Evolutionary conservation across 2,888 invertebrate species (phyloP).

Genomic region (Creontiades dilutus): DNA sequence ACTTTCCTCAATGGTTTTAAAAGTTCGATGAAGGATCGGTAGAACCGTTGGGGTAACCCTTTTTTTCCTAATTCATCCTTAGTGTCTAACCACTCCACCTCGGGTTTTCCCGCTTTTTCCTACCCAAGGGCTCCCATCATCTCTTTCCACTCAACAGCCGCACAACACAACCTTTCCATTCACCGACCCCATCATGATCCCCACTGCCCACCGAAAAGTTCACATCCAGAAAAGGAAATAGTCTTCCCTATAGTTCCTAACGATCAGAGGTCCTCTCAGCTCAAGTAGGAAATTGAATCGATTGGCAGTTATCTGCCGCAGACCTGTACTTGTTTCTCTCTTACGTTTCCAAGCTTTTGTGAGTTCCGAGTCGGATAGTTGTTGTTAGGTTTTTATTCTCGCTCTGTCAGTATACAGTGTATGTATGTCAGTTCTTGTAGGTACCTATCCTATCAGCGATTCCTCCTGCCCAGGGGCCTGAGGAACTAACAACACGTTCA

Average conservation of each 20-base stretch:
- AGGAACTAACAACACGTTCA: no score
- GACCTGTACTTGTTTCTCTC: conserved; percentile 19
- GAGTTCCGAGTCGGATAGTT: neutral
- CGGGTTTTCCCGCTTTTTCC: neutral
- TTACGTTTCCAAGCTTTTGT: neutral
- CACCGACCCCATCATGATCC: conserved; percentile 20
- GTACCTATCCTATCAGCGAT: no score
- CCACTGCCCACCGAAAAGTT: conserved; percentile 25
- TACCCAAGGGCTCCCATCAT: conserved; percentile 22
- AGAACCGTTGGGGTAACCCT: neutral
- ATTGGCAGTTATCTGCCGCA: conserved; percentile 16
- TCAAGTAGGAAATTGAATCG: conserved; percentile 39
- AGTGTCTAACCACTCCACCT: conserved; percentile 23
- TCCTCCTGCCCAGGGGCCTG: no score
- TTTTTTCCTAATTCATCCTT: conserved; percentile 22
- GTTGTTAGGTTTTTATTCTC: neutral
- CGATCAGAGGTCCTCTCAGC: conserved; percentile 36
- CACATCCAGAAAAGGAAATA: conserved; percentile 31
- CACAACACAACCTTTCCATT: conserved; percentile 42
- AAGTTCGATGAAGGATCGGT: conserved; percentile 24
- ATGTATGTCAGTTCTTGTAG: no score
- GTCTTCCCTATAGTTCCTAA: conserved; percentile 33
- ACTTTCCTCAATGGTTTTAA: neutral
- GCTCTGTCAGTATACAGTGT: no score
- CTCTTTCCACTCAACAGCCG: neutral